Base-by-base conservation (phyloP, 2,888 invertebrate genomes). In the Clusia tigrina region DNA sequence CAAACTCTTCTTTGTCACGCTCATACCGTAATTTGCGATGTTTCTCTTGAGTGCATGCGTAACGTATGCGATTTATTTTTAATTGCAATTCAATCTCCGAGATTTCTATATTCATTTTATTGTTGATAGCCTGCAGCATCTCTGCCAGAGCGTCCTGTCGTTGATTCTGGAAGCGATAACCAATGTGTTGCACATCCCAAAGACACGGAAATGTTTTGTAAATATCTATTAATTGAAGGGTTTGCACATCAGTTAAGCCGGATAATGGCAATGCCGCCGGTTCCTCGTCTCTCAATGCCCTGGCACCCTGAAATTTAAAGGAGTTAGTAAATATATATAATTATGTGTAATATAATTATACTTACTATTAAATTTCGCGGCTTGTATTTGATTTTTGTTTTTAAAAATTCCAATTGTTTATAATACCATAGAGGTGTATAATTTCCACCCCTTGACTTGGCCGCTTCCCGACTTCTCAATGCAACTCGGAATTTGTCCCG, bases 21-120 rank as follows among this genome's bases (percentile, higher is more conserved):
- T 74, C 67, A 46, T 67, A 66, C 25, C 65, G 53, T 24, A 71
- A 53, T 63, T 62, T 64, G 1, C 54, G 54, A 12, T 55, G 67
- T 58, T 71, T 71, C 15, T 71, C 69, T 24, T 65, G 66, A 1
- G 69, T 60, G 62, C 62, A 69, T 20, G 67, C 60, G 37, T 67
- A 69, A 20, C 67, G 69, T 32, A 71, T 65, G 55, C 65, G 66
- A 52, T 67, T 64, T 2, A 71, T 63, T 63, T 67, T 76, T 26
- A 74, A 72, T 60, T 77, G 74, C 2, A 79, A 61, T 42, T 74
- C 77, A 17, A 69, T 68, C 1, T 68, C 46, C 0, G 73, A 76
- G 1, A 79, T 66, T 51, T 73, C 69, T 2, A 77, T 60, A 58
- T 76, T 71, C 3, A 73, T 64, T 23, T 61, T 68, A 1, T 67